Conservation (phyloP, 1,140 invertebrate species). For the Oppia nitens region DNA sequence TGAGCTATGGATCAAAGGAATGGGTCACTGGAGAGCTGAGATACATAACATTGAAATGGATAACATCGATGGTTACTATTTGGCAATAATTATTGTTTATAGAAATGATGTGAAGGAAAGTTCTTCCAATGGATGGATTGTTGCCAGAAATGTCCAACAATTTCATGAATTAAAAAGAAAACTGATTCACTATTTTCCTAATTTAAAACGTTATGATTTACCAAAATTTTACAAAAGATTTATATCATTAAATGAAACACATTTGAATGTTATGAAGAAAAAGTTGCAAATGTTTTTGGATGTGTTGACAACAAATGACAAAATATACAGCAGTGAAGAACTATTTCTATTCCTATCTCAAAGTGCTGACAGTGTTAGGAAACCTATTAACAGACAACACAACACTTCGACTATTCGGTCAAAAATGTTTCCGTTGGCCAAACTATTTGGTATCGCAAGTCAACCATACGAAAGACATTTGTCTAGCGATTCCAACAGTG, state of each 20-base stretch:
- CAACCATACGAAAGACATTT: no score
- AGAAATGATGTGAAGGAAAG: background rate
- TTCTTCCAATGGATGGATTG: slow-evolving; percentile 16
- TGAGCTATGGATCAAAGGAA: slow-evolving; percentile 69
- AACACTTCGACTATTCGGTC: slow-evolving; percentile 42
- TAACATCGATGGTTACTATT: background rate
- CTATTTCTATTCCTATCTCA: slow-evolving; percentile 74
- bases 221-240: slow-evolving; percentile 11
- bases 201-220: slow-evolving; percentile 7
- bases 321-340: slow-evolving; percentile 67
- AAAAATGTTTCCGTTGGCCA: background rate
- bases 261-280: slow-evolving; percentile 57
- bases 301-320: slow-evolving; percentile 40
- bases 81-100: background rate
- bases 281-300: slow-evolving; percentile 52
- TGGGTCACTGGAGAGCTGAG: slow-evolving; percentile 58
- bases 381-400: slow-evolving; percentile 50
- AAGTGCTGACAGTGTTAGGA: slow-evolving; percentile 67
- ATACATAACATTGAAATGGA: background rate
- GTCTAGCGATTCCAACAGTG: background rate
- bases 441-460: slow-evolving; percentile 2
- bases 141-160: slow-evolving; percentile 48
- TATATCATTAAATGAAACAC: slow-evolving; percentile 43
- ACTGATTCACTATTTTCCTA: slow-evolving; percentile 34
- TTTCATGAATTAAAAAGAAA: slow-evolving; percentile 70